These are phyloP conservation scores for Syrista parreyssii DNA, from an alignment of 2,888 invertebrate species.

Conservation along the genomic window DNA sequence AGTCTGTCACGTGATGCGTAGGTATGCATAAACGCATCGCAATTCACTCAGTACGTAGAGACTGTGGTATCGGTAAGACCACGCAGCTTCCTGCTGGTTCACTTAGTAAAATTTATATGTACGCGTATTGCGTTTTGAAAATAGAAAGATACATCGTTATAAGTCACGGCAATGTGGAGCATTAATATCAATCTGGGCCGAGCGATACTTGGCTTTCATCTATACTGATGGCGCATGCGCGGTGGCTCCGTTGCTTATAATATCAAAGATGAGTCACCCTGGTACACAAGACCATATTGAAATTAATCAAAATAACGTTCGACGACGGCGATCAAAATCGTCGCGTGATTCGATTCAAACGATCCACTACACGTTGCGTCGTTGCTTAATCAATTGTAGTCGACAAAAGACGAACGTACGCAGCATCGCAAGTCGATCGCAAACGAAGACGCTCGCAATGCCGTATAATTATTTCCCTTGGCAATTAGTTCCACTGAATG, in stretches of 20 bases:
- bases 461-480: not conserved
- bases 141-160: slow-evolving; percentile 30
- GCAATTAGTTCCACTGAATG: not conserved
- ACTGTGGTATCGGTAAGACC: not conserved
- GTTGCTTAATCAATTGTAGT: not conserved
- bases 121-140: not conserved
- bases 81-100: not conserved
- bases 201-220: slow-evolving; percentile 32
- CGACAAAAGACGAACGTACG: not conserved
- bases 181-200: slow-evolving; percentile 34
- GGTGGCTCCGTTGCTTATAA: slow-evolving; percentile 36
- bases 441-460: not conserved
- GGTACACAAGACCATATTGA: slow-evolving; percentile 4
- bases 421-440: not conserved
- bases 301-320: slow-evolving; percentile 11
- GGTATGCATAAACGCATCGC: not conserved
- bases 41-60: too few species aligned
- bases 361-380: not conserved
- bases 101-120: not conserved
- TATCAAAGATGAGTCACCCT: slow-evolving; percentile 20
- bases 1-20: not conserved
- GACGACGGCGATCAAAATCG: slow-evolving; percentile 23
- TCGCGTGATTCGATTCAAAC: not conserved
- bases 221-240: not conserved
- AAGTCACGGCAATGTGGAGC: slow-evolving; percentile 48